Evolutionary conservation across 2,797 vertebrate genomes (phyloP), one percentile per base, ranked within the genome.

Genomic region (Acanthopagrus latus): DNA sequence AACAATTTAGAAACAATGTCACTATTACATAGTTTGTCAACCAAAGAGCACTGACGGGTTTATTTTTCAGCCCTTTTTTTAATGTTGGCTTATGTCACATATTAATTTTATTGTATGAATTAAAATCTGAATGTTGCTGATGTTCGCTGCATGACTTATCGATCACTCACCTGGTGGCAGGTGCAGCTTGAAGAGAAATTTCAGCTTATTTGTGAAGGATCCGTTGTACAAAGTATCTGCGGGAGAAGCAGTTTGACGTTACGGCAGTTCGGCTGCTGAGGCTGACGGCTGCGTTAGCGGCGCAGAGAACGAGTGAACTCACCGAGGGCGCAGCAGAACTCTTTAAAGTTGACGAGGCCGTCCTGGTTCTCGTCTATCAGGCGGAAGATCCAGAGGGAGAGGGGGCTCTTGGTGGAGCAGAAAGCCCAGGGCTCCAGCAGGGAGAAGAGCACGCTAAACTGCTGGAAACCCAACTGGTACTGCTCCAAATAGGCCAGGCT

Each of bases 151-250:
- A 27, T 50, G 7, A 5, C 1, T 9, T 66, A n/a, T 64, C 54
- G 2, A 41, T 82, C 54, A 89, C 91, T 95, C 92, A 99, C 98
- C 98, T 92, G 98, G 96, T 80, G 97, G 97, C 83, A 99, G 95
- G 81, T 99, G 98, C 83, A 99, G 92, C 91, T 99, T 99, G 95
- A 98, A 99, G 89, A 99, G 96, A 78, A 99, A 94, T 78, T 98
- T 99, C 89, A 99, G 95, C 88, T 98, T 97, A 81, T 99, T 96
- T 82, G 97, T 99, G 93, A 99, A 99, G 58, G 97, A 97, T 86
- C 96, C 96, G 54, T 96, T 94, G 88, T 97, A 98, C 87, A 99
- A 93, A 33, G 93, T 94, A 92, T 99, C 98, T 99, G 94, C 47
- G 47, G 85, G 81, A 76, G 84, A 89, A 90, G 74, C 52, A 90